Evolutionary conservation across 2,888 invertebrate species (phyloP).

Genomic region (Lasioglossum vierecki): DNA sequence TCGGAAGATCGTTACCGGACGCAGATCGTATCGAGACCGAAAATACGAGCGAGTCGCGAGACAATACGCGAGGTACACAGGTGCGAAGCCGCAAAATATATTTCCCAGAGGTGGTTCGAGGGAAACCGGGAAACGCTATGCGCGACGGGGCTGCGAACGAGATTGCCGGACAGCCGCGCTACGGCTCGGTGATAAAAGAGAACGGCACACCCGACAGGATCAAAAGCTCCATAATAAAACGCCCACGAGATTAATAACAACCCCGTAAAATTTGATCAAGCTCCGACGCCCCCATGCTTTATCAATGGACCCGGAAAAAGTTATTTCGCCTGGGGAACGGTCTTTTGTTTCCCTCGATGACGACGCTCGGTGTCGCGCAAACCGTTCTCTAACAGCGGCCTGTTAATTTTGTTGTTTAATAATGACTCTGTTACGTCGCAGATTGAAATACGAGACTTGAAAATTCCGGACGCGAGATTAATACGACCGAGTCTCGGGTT

Average conservation of each 20-base stretch:
- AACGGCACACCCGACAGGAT: not conserved
- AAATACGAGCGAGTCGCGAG: slow-evolving; percentile 1
- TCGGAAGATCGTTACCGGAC: slow-evolving; percentile 1
- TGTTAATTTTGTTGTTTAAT: not conserved
- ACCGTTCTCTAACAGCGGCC: not conserved
- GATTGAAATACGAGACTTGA: not conserved
- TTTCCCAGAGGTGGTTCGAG: slow-evolving; percentile 15
- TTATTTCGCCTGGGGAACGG: not conserved
- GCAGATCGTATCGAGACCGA: not conserved
- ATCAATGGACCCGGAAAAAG: not conserved
- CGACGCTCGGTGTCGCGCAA: not conserved
- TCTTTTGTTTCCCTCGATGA: not conserved
- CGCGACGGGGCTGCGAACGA: slow-evolving; percentile 14
- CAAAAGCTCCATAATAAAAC: slow-evolving; percentile 6
- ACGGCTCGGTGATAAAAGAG: slow-evolving; percentile 25
- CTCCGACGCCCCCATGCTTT: not conserved
- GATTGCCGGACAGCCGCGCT: slow-evolving; percentile 37
- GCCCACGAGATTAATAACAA: not conserved
- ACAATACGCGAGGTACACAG: slow-evolving; percentile 20
- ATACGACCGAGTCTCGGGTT: not conserved
- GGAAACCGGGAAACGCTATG: slow-evolving; percentile 24
- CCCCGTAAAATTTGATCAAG: slow-evolving; percentile 7
- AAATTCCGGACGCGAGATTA: not conserved
- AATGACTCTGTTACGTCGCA: not conserved
- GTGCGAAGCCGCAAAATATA: slow-evolving; percentile 38